These are phyloP conservation scores for Tyrannus savana DNA, from an alignment of 2,113 vertebrate genomes.

Conservation along the genomic window DNA sequence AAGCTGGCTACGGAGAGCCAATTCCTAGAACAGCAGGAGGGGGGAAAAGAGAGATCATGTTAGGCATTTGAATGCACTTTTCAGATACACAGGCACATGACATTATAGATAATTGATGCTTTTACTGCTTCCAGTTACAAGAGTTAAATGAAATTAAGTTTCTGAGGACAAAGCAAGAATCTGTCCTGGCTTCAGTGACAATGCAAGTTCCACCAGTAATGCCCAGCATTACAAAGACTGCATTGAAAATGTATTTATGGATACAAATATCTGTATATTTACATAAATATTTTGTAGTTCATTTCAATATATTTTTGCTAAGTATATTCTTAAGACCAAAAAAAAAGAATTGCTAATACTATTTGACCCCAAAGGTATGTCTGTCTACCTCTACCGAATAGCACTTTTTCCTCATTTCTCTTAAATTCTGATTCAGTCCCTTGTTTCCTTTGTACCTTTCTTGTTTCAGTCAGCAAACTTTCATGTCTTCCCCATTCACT, in stretches of 20 bases:
- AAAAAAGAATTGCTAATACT: neutral
- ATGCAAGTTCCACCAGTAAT: neutral
- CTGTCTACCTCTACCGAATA: neutral
- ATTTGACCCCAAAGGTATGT: neutral
- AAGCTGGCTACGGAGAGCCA: constrained; percentile 93
- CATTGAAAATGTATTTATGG: neutral
- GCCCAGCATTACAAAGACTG: neutral
- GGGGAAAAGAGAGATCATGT: neutral
- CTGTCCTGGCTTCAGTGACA: neutral
- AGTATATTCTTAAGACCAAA: neutral
- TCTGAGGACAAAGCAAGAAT: neutral
- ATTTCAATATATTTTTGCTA: neutral
- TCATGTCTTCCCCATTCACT: neutral
- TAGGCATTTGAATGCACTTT: neutral
- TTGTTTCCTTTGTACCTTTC: neutral
- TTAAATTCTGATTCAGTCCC: neutral
- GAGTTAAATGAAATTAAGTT: neutral
- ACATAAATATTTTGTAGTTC: neutral
- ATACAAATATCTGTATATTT: neutral
- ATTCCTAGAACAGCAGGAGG: constrained; percentile 80
- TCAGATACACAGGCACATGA: neutral
- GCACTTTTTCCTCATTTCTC: neutral
- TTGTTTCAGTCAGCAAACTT: neutral
- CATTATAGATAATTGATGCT: neutral
- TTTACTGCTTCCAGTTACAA: neutral